Evolutionary conservation across 2,888 invertebrate genomes (phyloP), one percentile per base, ranked within the genome.

Genomic region (Lepas anatifera): DNA sequence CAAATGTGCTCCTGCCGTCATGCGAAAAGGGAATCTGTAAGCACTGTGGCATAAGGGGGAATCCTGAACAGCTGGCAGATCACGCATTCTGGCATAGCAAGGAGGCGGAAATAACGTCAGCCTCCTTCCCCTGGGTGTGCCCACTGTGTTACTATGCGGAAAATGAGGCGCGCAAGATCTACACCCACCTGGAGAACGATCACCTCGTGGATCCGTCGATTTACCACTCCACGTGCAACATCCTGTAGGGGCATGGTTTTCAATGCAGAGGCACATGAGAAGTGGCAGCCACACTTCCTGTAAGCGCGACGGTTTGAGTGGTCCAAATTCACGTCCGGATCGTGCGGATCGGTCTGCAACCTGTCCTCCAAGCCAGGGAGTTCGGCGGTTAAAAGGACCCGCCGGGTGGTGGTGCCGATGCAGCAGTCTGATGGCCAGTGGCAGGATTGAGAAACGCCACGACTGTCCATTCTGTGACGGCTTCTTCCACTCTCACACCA

Each of bases 381-480:
- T 18, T 18, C 18, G 46, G 46, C 3, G 16, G 46, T 2, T n/a
- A n/a, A 2, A 13, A n/a, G 46, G 13, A 2, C 46, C 16, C 22
- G 46, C 46, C 2, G n/a, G 46, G 10, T 13, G 8, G 52, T 29
- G 18, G 35, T 58, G 4, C 4, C 58, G 7, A 22, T 25, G n/a
- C 35, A 18, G 58, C 35, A 22, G 6, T 22, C 22, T 58, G 35
- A 32, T 58, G 35, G 58, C 58, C 8, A 22, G 58, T 10, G 58
- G 58, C 58, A 22, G 35, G 32, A 22, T 8, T 22, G 22, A 6
- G 32, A 35, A 11, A 2, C 32, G 58, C 1, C 35, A 3, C 32
- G 58, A 58, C 35, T 58, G 58, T 16, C 58, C 58, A 22, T 58
- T 58, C 35, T 58, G 58, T n/a, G 58, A 58, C 35, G 35, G 32